Conservation (phyloP, 2,797 vertebrate species). For the Decapterus maruadsi region DNA sequence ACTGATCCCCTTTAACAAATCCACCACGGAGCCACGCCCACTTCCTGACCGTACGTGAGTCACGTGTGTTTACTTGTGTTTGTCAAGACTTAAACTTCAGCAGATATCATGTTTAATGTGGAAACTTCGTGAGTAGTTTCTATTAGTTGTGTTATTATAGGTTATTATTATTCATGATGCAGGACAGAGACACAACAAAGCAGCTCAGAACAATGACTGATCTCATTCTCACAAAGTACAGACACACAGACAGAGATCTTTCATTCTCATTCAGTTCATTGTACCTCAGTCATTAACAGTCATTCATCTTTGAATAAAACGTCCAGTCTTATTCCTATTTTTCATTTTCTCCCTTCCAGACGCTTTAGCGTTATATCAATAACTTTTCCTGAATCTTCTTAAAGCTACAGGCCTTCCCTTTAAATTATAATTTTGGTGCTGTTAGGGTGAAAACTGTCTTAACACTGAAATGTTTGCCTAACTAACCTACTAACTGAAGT, state of each 20-base stretch:
- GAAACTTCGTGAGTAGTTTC: background rate
- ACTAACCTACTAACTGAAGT: too few relatives aligned
- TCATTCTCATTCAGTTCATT: conserved; percentile 1
- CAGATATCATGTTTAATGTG: background rate
- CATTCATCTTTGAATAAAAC: conserved; percentile 11
- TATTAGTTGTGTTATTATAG: too few relatives aligned
- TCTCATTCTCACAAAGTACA: conserved; percentile 35
- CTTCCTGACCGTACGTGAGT: conserved; percentile 15
- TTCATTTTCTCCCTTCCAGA: too few relatives aligned
- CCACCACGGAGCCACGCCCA: conserved; percentile 48
- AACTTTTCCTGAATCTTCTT: too few relatives aligned
- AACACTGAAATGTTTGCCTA: too few relatives aligned
- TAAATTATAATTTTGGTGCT: too few relatives aligned
- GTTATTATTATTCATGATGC: background rate
- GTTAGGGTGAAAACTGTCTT: too few relatives aligned
- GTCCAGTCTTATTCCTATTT: background rate
- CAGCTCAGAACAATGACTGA: conserved; percentile 35
- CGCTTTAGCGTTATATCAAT: too few relatives aligned
- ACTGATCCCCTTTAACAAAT: conserved; percentile 78
- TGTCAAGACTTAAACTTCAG: background rate
- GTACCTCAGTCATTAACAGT: background rate
- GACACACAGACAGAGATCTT: background rate
- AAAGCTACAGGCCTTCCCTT: too few relatives aligned
- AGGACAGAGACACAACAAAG: conserved; percentile 14
- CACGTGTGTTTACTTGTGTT: conserved; percentile 55